Base-by-base conservation (phyloP, 23 tunicate species). In the Corella eumyota region DNA sequence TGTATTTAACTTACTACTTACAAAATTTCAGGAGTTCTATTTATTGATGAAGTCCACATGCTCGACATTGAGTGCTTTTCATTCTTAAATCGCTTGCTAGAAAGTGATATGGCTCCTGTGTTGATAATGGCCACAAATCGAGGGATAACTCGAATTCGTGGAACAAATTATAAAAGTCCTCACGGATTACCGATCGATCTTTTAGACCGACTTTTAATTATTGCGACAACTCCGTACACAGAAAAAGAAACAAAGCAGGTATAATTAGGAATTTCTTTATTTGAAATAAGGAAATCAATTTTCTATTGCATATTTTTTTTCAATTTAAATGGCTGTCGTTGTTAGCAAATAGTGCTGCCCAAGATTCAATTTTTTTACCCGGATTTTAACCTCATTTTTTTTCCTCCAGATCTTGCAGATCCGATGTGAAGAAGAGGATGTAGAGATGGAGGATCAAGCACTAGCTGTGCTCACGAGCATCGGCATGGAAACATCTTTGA, bases 41-140 rank as follows among this genome's bases (percentile, higher is more conserved):
- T 92, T 61, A 77, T 92, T 59, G 98, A 92, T 52, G 98, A 92
- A 67, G 98, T 92, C 50, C 98, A 92, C 56, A 92, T 92, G 98
- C 76, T 92, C 0, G 98, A 92, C 50, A 92, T 92, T 53, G 98
- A 92, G 58, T 92, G 98, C 64, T 92, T 82, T 67, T 81, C 92
- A 3, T 92, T 79, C 50, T 59, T 92, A 38, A 92, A 92, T 56
- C 79, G 98, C 5, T 54, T 79, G 15, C 57, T 92, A 31, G 98
- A 92, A 66, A 71, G 49, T 48, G 98, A 92, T 48, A 92, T 92
- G 98, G 77, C 98, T 1, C 98, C 98, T 9, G 81, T 92, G 24
- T 47, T 92, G 23, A 69, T 92, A 27, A 92, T 92, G 98, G 98
- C 98, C 4, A 92, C 98, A 52, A 92, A 92, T 60, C 60, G 98